Evolutionary conservation across 2,797 vertebrate species (phyloP).

Genomic region (Salmo trutta): DNA sequence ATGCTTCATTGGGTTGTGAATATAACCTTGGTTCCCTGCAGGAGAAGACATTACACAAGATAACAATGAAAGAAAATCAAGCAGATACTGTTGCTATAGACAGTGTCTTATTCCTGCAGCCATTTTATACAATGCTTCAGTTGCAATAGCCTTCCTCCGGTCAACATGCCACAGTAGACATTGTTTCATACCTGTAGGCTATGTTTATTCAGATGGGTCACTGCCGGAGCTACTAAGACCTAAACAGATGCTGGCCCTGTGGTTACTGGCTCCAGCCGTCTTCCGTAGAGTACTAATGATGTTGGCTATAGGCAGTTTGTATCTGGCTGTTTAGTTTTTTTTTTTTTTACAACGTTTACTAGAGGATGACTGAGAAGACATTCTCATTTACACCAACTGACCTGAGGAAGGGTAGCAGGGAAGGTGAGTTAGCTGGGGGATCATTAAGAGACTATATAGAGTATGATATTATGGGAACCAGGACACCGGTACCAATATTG

Average conservation of each 20-base stretch:
- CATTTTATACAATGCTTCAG: background rate
- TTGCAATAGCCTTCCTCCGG: background rate
- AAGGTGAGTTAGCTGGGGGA: background rate
- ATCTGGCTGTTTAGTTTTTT: background rate
- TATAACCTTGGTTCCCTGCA: too few relatives aligned
- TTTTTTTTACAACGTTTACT: too few relatives aligned
- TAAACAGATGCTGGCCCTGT: background rate
- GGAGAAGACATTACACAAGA: too few relatives aligned
- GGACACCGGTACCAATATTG: too few relatives aligned
- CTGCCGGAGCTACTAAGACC: constrained; percentile 1
- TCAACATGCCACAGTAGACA: background rate
- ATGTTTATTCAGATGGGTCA: background rate
- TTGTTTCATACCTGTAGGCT: background rate
- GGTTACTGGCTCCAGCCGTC: background rate
- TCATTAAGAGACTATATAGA: background rate
- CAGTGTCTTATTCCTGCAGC: too few relatives aligned
- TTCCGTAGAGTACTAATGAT: background rate
- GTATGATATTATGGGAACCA: background rate
- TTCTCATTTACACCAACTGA: background rate
- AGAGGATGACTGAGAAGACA: background rate
- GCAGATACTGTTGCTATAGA: background rate
- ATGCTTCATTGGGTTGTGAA: too few relatives aligned
- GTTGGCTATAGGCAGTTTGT: background rate
- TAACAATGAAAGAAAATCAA: too few relatives aligned
- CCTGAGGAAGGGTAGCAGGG: background rate